Evolutionary conservation across 1,140 invertebrate genomes (phyloP).

Genomic region (Andricus grossulariae): DNA sequence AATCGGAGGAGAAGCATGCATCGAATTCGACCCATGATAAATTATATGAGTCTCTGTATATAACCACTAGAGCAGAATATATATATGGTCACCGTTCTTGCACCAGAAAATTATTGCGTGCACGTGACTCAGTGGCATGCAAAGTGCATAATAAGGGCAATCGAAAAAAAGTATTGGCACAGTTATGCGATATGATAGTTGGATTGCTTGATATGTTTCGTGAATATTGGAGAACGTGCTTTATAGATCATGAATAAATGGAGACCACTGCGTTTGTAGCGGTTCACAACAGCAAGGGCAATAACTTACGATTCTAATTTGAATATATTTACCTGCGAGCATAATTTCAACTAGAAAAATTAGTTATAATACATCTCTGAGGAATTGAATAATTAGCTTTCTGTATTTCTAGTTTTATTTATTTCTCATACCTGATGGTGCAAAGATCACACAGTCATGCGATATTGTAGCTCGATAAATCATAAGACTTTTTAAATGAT

Average conservation of each 20-base stretch:
- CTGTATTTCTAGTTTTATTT: neutral
- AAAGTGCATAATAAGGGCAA: neutral
- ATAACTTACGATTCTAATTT: neutral
- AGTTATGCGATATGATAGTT: neutral
- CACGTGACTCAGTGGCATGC: slow-evolving; percentile 1
- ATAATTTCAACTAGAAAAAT: neutral
- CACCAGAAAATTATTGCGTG: slow-evolving; percentile 15
- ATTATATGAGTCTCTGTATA: slow-evolving; percentile 1
- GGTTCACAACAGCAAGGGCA: slow-evolving; percentile 1
- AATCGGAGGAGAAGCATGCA: neutral
- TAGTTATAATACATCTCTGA: neutral
- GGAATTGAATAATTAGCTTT: neutral
- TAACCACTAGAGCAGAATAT: slow-evolving; percentile 12
- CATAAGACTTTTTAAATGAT: slow-evolving; percentile 5
- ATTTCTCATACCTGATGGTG: neutral
- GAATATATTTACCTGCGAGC: neutral
- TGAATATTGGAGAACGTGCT: neutral
- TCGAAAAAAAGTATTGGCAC: neutral
- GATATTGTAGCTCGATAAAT: neutral
- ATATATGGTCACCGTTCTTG: neutral
- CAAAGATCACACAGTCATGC: neutral
- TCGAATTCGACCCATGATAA: neutral
- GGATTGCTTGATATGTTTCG: neutral
- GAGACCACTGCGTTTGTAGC: neutral
- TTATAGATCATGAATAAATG: slow-evolving; percentile 17